Percentiles rank a stretch among this genome's conserved stretches.
phyloP scores from a whole-genome alignment of 2,797 vertebrate genomes.

The Oophaga sylvatica region DNA sequence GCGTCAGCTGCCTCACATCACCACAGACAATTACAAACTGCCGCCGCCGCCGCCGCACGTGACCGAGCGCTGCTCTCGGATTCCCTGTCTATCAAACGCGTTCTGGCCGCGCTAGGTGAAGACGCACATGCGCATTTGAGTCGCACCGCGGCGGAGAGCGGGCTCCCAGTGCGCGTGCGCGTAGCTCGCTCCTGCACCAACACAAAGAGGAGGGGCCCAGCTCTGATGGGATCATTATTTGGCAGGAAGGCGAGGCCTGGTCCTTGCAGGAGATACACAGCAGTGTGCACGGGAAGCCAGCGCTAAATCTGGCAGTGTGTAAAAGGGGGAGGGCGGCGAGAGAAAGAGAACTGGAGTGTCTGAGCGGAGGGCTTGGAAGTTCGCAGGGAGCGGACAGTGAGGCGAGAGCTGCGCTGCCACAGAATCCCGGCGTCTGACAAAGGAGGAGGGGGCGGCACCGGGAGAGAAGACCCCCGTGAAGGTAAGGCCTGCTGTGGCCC shows the following conservation, averaged over 20 bases:
- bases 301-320: conserved; percentile 49
- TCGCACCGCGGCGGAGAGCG: conserved; percentile 40
- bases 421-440: conserved; percentile 9
- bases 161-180: conserved; percentile 4
- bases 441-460: neutral
- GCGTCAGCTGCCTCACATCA: no score
- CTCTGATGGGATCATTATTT: conserved; percentile 51
- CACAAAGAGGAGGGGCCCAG: conserved; percentile 15
- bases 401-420: conserved; percentile 36
- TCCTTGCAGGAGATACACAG: conserved; percentile 1
- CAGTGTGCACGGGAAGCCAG: conserved; percentile 27
- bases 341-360: conserved; percentile 40
- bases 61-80: neutral
- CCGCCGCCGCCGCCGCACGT: no score
- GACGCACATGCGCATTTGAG: conserved; percentile 26
- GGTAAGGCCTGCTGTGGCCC: conserved; percentile 35
- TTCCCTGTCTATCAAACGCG: neutral
- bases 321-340: conserved; percentile 28
- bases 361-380: conserved; percentile 38
- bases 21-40: no score
- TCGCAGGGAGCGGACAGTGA: conserved; percentile 19
- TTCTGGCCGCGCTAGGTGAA: neutral
- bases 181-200: conserved; percentile 41
- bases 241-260: conserved; percentile 60
- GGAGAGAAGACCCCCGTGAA: neutral